Percentiles rank a stretch among this genome's conserved stretches.
Conservation (phyloP, 2,113 vertebrate species). For the Erythrocercus mccallii region DNA sequence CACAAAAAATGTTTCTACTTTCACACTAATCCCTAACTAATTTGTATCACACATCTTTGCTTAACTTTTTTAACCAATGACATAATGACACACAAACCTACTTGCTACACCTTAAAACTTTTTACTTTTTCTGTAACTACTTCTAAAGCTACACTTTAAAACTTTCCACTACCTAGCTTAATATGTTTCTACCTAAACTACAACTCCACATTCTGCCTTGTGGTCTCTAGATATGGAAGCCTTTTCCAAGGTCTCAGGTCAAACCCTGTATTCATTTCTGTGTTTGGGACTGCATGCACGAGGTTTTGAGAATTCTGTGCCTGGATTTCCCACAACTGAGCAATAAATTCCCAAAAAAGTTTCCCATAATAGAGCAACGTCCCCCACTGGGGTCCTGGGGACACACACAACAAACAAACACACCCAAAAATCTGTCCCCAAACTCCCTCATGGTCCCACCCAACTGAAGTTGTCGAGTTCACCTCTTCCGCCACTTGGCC, state of each 20-base stretch:
- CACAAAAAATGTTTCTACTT: neutral
- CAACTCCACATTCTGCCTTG: neutral
- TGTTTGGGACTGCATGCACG: neutral
- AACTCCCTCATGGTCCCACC: neutral
- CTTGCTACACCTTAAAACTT: neutral
- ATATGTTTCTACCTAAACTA: neutral
- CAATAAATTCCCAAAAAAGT: too few species aligned
- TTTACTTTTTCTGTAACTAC: neutral
- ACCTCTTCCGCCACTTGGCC: neutral
- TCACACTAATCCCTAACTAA: neutral
- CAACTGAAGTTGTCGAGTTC: rapidly evolving
- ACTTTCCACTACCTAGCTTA: neutral
- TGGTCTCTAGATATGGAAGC: neutral
- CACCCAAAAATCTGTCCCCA: neutral
- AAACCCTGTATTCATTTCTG: neutral
- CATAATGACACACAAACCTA: neutral
- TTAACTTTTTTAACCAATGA: neutral
- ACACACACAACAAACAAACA: neutral
- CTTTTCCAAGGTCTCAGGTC: neutral
- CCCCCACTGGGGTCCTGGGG: neutral
- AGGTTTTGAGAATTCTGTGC: neutral
- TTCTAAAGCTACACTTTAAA: neutral
- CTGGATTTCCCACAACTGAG: neutral
- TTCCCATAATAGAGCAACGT: neutral
- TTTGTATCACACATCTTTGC: neutral